A percentile compares a stretch with the other conserved stretches of the same genome.
These are phyloP conservation scores for Oophaga pumilio DNA, from an alignment of 2,113 vertebrate genomes.

Conservation along the genomic window DNA sequence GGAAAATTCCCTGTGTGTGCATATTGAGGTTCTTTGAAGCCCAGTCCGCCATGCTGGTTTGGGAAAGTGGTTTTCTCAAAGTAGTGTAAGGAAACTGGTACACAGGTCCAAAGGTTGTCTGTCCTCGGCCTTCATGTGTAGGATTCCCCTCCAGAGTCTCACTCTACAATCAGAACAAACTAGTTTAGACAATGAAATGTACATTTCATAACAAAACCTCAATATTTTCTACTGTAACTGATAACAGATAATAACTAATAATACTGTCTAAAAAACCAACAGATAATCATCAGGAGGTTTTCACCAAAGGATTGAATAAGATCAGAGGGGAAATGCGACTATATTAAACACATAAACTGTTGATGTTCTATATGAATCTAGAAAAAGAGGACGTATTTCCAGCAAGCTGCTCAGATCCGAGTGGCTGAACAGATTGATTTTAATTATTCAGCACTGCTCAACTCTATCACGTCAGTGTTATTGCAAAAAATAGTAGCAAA, in stretches of 20 bases:
- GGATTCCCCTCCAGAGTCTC: conserved; percentile 72
- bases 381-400: background rate
- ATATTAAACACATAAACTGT: background rate
- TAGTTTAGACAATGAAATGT: background rate
- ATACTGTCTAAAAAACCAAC: background rate
- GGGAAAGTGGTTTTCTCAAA: conserved; percentile 79
- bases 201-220: background rate
- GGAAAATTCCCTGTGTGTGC: conserved; percentile 90
- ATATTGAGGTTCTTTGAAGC: conserved; percentile 90
- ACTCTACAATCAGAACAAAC: conserved; percentile 63
- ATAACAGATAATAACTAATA: background rate
- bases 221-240: background rate
- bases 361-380: background rate
- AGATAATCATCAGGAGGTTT: background rate
- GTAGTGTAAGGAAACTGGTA: conserved; percentile 77
- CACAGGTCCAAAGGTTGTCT: conserved; percentile 60
- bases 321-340: background rate
- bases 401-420: background rate
- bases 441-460: background rate
- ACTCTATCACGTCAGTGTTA: background rate
- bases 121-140: conserved; percentile 72
- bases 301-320: background rate
- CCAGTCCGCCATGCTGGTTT: conserved; percentile 87
- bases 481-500: background rate
- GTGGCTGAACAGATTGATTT: conserved; percentile 32